These are phyloP conservation scores for Moxostoma hubbsi DNA, from an alignment of 2,797 vertebrate species.

Conservation along the genomic window DNA sequence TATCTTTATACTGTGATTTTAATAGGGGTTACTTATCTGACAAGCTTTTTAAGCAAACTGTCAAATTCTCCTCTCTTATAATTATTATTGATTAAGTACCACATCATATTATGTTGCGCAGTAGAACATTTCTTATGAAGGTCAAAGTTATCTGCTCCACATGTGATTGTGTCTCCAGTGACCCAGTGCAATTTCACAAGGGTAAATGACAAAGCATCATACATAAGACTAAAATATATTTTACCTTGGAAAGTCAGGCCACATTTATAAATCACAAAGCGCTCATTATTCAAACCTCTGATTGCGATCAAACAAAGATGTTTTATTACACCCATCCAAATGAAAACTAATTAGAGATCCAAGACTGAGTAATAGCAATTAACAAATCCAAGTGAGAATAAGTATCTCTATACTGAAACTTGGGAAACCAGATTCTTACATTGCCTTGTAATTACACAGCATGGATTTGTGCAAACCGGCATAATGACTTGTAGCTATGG, in stretches of 20 bases:
- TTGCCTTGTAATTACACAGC: constrained; percentile 56
- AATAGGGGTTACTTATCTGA: not conserved
- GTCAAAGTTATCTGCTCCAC: not conserved
- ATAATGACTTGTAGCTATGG: constrained; percentile 63
- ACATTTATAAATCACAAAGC: constrained; percentile 24
- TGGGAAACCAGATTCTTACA: constrained; percentile 42
- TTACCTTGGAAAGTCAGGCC: not conserved
- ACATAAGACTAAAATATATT: not conserved
- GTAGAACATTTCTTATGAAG: constrained; percentile 6
- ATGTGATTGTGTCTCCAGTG: no score
- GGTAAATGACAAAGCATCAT: constrained; percentile 33
- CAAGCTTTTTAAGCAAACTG: constrained; percentile 24
- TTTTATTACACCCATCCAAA: constrained; percentile 35
- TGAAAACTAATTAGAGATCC: constrained; percentile 42
- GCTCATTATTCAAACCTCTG: constrained; percentile 22
- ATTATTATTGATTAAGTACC: constrained; percentile 53
- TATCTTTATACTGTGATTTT: not conserved
- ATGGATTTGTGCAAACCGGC: constrained; percentile 53
- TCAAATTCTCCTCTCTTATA: constrained; percentile 33
- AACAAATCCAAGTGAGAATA: constrained; percentile 46
- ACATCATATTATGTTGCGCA: constrained; percentile 28
- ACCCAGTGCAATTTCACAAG: not conserved
- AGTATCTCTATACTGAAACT: constrained; percentile 42
- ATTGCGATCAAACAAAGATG: constrained; percentile 43
- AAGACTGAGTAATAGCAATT: constrained; percentile 36